Base-by-base conservation (phyloP, 2,888 invertebrate genomes). In the Lacanobia wlatinum region DNA sequence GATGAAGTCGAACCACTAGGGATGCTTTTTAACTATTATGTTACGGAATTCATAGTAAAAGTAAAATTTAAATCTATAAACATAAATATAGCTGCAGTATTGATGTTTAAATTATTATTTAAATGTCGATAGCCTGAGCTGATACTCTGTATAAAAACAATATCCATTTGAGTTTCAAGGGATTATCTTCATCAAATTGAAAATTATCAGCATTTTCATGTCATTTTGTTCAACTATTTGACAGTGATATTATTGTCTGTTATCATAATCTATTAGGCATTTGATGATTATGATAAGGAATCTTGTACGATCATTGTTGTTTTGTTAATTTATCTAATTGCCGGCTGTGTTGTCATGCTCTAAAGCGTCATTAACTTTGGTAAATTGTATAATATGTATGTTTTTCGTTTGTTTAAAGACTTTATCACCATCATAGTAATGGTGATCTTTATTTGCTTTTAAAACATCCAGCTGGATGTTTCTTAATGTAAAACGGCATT, bases 161-260 rank as follows among this genome's bases (percentile, higher is more conserved):
- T 8, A 12, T n/a, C 34, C 50, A 50, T 12, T n/a, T 18, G 38
- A 38, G 56, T 21, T 66, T 56, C 40, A 43, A 62, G 1, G 10
- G 16, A 56, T 58, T 43, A 66, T 5, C 2, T 34, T 14, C 4
- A 59, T 58, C 34, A 34, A 34, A 18, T 67, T 52, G 46, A 62
- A 73, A 75, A 62, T 48, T 62, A n/a, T 28, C 18, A 53, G 12
- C 1, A 21, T 61, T 61, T 43, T 21, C 9, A 14, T 23, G 53
- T 38, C 43, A 28, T 38, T 21, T n/a, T 38, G 73, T 61, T 61
- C 40, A 40, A 40, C 40, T 9, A 46, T 46, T 46, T 46, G 46
- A 46, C 16, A 74, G 43, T 3, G 34, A 68, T 8, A 64, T 34
- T 34, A 28, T n/a, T 7, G 1, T 40, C 60, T 52, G 21, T 23